Evolutionary conservation across 1,140 invertebrate genomes (phyloP), one percentile per base, ranked within the genome.

Genomic region (Sycophaga agraensis): DNA sequence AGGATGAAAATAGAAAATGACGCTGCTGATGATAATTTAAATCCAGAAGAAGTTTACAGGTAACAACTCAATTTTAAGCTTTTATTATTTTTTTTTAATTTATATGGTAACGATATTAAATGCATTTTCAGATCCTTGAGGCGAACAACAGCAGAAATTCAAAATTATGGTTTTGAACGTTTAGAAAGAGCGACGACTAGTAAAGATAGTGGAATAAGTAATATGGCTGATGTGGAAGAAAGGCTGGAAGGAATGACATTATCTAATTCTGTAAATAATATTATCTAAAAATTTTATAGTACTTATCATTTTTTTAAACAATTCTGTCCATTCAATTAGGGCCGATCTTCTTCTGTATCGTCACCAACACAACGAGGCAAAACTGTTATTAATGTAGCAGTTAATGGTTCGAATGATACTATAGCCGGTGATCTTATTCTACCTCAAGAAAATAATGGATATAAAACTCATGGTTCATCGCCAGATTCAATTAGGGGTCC

Each of bases 71-170:
- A n/a, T n/a, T 37, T 19, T 37, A 31, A 46, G 43, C 39, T 54
- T 37, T 39, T 45, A 57, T 61, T 53, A 45, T 51, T 40, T 61
- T 53, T 45, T 56, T 17, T 14, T 35, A 50, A 26, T 46, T 39
- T 7, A 21, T 28, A 43, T 14, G 1, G 14, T 31, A 49, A 68
- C n/a, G n/a, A n/a, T 64, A 64, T 51, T 49, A 7, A 65, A 64
- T 45, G 40, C 12, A 24, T 55, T 62, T 21, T 35, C 42, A 84
- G 87, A 72, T 93, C 91, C 59, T 86, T 97, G 53, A 84, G 91
- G 59, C 89, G 91, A 73, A 97, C 94, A 39, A 94, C 94, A 2
- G 92, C 92, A 17, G 94, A 97, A 82, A 97, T 98, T 75, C 91
- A 94, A 70, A 93, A 91, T 79, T 93, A 93, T 68, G 90, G 88